Evolutionary conservation across 2,888 invertebrate species (phyloP), one percentile per base, ranked within the genome.

Genomic region (Cylindroiulus punctatus): DNA sequence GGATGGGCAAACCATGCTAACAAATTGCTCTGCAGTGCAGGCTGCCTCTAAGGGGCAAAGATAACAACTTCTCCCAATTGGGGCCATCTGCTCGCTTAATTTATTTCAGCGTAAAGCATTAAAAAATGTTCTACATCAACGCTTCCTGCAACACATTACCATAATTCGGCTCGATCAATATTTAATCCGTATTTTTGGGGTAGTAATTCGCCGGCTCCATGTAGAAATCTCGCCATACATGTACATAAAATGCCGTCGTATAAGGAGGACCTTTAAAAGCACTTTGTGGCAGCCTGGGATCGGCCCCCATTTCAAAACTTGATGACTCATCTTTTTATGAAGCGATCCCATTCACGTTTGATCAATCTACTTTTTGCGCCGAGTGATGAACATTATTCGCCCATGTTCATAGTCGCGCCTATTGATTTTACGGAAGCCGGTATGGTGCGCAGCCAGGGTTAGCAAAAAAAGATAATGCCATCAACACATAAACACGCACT

Each of bases 351-450:
- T 65, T 65, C 65, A 65, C 65, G 65, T 65, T 65, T 65, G 65
- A 65, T 65, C 65, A 65, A 65, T 65, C 65, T 26, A 65, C 65
- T 65, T 65, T 65, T 65, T 65, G 65, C n/a, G 26, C 65, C 65
- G 65, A 65, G 65, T 65, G 65, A 65, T 65, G 65, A 65, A 65
- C 65, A 65, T 65, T 65, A 65, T 65, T 65, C 65, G 65, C n/a
- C 0, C n/a, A 26, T 65, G 65, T 65, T 65, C 65, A 65, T 26
- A 65, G 65, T 22, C 65, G 26, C 65, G 26, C 65, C 65, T 65
- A 65, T 65, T 65, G 65, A 65, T 65, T 65, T 65, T 65, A 65
- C 65, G 65, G 65, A 65, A 65, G 65, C 65, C n/a, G 22, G n/a
- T n/a, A 57, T 57, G 57, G 57, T n/a, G 57, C 22, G 57, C 57